phyloP scores from a whole-genome alignment of 2,113 vertebrate genomes.

The Climacteris rufus region DNA sequence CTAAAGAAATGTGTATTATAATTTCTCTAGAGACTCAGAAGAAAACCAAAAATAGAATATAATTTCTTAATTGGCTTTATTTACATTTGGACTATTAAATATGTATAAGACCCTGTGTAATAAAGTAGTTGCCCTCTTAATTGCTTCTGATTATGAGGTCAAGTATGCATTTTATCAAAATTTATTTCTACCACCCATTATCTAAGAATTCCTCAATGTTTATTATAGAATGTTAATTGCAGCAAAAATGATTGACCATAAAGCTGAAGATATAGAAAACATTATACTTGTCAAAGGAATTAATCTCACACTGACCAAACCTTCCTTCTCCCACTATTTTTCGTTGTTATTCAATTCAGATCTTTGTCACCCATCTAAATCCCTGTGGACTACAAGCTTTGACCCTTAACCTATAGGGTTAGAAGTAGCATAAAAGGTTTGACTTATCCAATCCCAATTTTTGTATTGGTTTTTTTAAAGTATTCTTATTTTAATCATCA shows the following conservation, averaged over 20 bases:
- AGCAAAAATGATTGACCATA: not conserved
- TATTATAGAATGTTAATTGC: not conserved
- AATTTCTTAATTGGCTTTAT: not conserved
- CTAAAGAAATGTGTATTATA: not conserved
- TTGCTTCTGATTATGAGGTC: not conserved
- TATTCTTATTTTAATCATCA: not conserved
- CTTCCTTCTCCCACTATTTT: not conserved
- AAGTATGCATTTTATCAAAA: constrained; percentile 11
- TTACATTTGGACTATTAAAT: not conserved
- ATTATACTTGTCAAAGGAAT: not conserved
- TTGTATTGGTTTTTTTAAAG: not conserved
- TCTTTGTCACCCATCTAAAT: not conserved
- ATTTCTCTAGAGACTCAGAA: not conserved
- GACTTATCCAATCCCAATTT: not conserved
- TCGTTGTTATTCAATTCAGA: not conserved
- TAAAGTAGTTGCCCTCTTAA: not conserved
- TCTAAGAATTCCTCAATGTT: not conserved
- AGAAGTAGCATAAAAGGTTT: not conserved
- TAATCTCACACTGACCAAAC: not conserved
- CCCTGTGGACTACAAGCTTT: not conserved
- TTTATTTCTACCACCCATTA: not conserved
- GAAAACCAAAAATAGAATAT: not conserved
- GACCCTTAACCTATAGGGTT: not conserved
- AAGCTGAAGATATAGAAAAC: not conserved
- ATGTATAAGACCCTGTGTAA: not conserved